Conservation (phyloP, 2,797 vertebrate species). For the Scolopax rusticola region DNA sequence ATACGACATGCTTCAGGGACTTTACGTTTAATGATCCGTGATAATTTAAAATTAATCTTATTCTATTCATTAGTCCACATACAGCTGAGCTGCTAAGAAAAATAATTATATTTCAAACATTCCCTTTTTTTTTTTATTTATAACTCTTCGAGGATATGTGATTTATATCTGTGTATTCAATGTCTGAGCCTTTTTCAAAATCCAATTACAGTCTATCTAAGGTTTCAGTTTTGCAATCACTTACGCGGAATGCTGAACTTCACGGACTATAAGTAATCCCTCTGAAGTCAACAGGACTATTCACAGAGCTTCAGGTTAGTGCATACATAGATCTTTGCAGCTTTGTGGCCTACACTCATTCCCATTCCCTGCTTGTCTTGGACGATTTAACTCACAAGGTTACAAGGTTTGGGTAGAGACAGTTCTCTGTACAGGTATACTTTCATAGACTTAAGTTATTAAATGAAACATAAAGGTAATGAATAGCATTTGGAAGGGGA, state of each 20-base stretch:
- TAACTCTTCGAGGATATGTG: background rate
- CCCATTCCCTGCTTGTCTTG: background rate
- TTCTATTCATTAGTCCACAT: slow-evolving; percentile 21
- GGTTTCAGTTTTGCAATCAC: slow-evolving; percentile 49
- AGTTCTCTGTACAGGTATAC: background rate
- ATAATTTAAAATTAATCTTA: slow-evolving; percentile 40
- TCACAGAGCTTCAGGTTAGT: slow-evolving; percentile 12
- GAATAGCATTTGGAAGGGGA: background rate
- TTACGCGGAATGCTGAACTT: slow-evolving; percentile 50
- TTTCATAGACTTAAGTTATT: background rate
- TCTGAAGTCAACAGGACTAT: slow-evolving; percentile 39
- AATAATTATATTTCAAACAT: background rate
- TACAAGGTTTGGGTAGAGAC: background rate
- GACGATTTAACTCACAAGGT: background rate
- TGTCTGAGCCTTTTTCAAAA: slow-evolving; percentile 61
- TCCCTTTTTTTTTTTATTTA: background rate
- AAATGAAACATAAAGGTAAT: background rate
- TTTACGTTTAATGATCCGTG: slow-evolving; percentile 12
- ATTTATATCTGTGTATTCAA: slow-evolving; percentile 50
- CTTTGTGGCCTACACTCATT: background rate
- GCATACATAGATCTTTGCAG: slow-evolving; percentile 3
- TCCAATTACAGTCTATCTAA: slow-evolving; percentile 55
- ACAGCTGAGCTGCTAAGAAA: background rate
- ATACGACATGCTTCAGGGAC: background rate
- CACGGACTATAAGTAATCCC: slow-evolving; percentile 38